Conservation (phyloP, 2,888 invertebrate species). For the Thumatha senex region DNA sequence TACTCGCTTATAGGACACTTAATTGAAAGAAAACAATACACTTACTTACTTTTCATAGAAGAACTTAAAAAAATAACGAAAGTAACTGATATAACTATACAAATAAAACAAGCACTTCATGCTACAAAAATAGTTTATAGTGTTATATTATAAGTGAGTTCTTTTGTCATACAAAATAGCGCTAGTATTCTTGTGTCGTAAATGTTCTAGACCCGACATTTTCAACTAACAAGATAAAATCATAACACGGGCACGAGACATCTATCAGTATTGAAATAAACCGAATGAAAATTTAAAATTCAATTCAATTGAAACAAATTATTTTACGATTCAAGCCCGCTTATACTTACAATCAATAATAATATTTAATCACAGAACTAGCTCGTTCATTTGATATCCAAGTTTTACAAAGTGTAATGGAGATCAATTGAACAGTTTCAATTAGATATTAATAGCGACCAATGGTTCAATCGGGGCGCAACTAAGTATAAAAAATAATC, state of each 20-base stretch:
- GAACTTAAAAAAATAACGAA: too few species aligned
- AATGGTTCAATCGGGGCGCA: conserved; percentile 70
- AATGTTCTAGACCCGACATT: too few species aligned
- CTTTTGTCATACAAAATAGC: too few species aligned
- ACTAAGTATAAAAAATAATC: conserved; percentile 31
- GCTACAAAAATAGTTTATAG: too few species aligned
- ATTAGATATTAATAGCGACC: conserved; percentile 70
- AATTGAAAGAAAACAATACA: too few species aligned
- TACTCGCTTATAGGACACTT: too few species aligned
- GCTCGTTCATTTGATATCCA: conserved; percentile 66
- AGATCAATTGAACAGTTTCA: conserved; percentile 78
- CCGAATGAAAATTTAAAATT: conserved; percentile 39
- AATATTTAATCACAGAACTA: conserved; percentile 67
- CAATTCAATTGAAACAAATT: conserved; percentile 74
- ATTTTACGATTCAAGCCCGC: conserved; percentile 70
- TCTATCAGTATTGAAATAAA: conserved; percentile 8
- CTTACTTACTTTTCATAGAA: too few species aligned
- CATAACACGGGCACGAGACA: conserved; percentile 1
- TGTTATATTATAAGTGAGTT: too few species aligned
- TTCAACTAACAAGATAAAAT: too few species aligned
- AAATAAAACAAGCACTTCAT: too few species aligned
- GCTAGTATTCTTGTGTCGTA: too few species aligned
- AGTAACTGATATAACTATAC: too few species aligned
- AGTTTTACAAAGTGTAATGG: conserved; percentile 76
- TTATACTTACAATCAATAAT: conserved; percentile 68